Evolutionary conservation across 1,140 invertebrate species (phyloP).

Genomic region (Drosophila lowei): DNA sequence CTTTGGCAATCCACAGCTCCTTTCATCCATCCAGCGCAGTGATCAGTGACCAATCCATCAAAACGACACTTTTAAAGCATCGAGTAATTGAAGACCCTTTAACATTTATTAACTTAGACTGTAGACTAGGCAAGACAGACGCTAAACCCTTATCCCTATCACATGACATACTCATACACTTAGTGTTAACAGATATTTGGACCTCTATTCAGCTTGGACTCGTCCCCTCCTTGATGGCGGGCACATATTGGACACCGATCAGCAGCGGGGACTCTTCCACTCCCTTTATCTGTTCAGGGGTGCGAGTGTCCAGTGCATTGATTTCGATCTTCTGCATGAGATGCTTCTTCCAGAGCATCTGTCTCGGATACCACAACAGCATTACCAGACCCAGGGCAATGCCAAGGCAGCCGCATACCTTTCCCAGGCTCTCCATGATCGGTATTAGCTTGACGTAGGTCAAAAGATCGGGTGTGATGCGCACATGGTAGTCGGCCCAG

Average conservation of each 20-base stretch:
- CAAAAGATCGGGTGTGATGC: slow-evolving; percentile 84
- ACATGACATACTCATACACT: slow-evolving; percentile 22
- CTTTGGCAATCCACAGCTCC: too few species aligned
- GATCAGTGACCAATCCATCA: background rate
- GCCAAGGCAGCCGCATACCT: slow-evolving; percentile 37
- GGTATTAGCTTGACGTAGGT: slow-evolving; percentile 69
- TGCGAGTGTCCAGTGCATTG: slow-evolving; percentile 31
- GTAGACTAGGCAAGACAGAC: slow-evolving; percentile 24
- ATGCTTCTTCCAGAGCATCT: slow-evolving; percentile 50
- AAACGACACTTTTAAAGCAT: slow-evolving; percentile 1
- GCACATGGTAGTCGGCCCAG: slow-evolving; percentile 89
- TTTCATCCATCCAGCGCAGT: too few species aligned
- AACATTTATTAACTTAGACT: slow-evolving; percentile 25
- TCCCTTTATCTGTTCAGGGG: slow-evolving; percentile 19
- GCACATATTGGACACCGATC: slow-evolving; percentile 45
- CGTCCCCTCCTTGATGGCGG: slow-evolving; percentile 5
- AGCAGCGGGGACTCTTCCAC: slow-evolving; percentile 58
- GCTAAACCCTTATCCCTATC: slow-evolving; percentile 25
- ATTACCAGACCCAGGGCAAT: slow-evolving; percentile 56
- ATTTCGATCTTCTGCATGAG: slow-evolving; percentile 68
- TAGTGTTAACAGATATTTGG: background rate
- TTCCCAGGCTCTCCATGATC: slow-evolving; percentile 34
- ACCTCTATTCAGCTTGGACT: slow-evolving; percentile 22
- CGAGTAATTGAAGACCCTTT: slow-evolving; percentile 3
- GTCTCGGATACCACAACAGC: slow-evolving; percentile 62